Base-by-base conservation (phyloP, 1,140 invertebrate species). In the Leptinotarsa undecemlineata region DNA sequence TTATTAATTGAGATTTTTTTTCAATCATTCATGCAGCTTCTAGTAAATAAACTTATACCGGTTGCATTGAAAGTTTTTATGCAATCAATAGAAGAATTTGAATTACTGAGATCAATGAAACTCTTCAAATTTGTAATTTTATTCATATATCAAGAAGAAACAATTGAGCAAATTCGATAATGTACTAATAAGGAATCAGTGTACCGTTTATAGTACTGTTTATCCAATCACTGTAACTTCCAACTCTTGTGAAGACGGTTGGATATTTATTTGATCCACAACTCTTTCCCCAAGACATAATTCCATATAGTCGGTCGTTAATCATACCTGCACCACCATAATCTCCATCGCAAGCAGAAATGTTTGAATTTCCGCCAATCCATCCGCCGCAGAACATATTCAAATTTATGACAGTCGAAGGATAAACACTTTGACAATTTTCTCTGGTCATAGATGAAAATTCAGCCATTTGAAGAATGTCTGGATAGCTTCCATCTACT, bases 251-350 rank as follows among this genome's bases (percentile, higher is more conserved):
- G 6, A 64, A 33, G 14, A 64, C 63, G 15, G 63, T 64, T 17
- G 63, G 63, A 33, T 64, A 64, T 14, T 64, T 64, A 23, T n/a
- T 15, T 20, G 14, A 17, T 33, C 20, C 63, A 20, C 63, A 64
- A 64, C 63, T 20, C 14, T 64, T 64, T 14, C 63, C 63, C 63
- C 63, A 64, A 64, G 63, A 64, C 14, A 64, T 64, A 20, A 64
- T 64, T 5, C 63, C 63, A 19, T 26, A 14, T 8, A 64, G 4
- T 17, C 17, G 15, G 4, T 4, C 17, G 0, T 0, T 5, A 1
- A 64, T 20, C 13, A 64, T 20, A 1, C 63, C 63, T 5, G 63
- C 14, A 21, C 63, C 63, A 20, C 63, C 63, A 5, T n/a, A 64
- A 17, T 64, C 63, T 2, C 63, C 63, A 15, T 64, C 63, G 11